These are phyloP conservation scores for Oplegnathus fasciatus DNA, from an alignment of 2,113 vertebrate genomes.

Conservation along the genomic window DNA sequence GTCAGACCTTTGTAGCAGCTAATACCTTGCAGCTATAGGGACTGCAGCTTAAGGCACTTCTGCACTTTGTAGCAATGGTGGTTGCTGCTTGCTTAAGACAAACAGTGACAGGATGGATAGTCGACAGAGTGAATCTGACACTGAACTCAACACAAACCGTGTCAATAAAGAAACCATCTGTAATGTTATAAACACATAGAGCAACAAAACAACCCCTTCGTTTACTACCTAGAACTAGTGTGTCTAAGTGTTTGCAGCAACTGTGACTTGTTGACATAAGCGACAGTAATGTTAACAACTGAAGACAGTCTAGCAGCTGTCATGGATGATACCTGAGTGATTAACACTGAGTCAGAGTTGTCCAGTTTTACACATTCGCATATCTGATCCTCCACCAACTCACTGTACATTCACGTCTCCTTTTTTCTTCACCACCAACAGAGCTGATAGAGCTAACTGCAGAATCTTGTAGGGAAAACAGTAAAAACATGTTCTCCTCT, in stretches of 20 bases:
- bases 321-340: constrained; percentile 31
- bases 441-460: constrained; percentile 17
- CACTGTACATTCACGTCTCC: background rate
- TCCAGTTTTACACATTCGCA: constrained; percentile 21
- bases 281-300: constrained; percentile 3
- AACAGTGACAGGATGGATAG: background rate
- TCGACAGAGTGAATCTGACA: background rate
- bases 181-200: background rate
- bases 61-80: background rate
- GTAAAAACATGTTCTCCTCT: constrained; percentile 16
- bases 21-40: constrained; percentile 3
- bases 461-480: constrained; percentile 19
- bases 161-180: constrained; percentile 2
- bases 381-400: constrained; percentile 11
- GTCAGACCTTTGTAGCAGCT: background rate
- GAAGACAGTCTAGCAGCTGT: background rate
- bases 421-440: background rate
- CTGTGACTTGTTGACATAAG: constrained; percentile 17
- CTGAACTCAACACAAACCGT: background rate
- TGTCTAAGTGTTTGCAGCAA: background rate
- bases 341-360: constrained; percentile 19
- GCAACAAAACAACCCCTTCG: background rate
- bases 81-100: background rate
- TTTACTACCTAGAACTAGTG: background rate
- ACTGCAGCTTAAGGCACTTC: background rate